Base-by-base conservation (phyloP, 1,140 invertebrate genomes). In the Dreissena polymorpha region DNA sequence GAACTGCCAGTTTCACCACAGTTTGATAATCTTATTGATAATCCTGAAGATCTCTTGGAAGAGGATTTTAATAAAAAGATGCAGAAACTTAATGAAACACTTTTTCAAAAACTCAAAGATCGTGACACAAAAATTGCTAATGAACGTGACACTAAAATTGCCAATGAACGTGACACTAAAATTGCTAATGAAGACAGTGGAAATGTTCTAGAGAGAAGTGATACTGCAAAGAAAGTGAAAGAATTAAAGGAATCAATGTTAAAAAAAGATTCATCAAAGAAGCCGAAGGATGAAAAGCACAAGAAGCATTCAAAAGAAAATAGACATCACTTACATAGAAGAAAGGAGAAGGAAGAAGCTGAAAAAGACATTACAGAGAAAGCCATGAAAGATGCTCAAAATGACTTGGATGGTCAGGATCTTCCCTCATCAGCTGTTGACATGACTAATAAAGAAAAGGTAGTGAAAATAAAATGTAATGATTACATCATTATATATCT, bases 371-470 rank as follows among this genome's bases (percentile, higher is more conserved):
- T 77, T 50, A 82, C 72, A 29, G 73, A 77, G 18, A 71, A 79
- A 49, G 81, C 73, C 29, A 55, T 83, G 65, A 69, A 51, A 21
- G 76, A 83, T 69, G 76, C 77, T 70, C 76, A 72, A n/a, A 50
- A 73, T 68, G 67, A 77, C n/a, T 39, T 72, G 18, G 64, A 83
- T 63, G 16, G 57, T 64, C 72, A 86, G 74, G 88, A 90, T 23
- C 93, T 90, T 23, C 89, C 91, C n/a, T 86, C 88, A 39, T 91
- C 97, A 68, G 98, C 97, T 7, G 97, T 98, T 21, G 98, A 99
- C 93, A 96, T 99, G 95, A 91, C 90, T 23, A 97, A 98, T 78
- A 98, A 99, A 94, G 97, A 98, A 94, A 99, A 98, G 95, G 97
- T 98, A 93, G 92, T 92, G 91, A 78, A 57, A 53, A 60, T 57